phyloP scores from a whole-genome alignment of 2,888 invertebrate genomes.

The Cetonia aurata region DNA sequence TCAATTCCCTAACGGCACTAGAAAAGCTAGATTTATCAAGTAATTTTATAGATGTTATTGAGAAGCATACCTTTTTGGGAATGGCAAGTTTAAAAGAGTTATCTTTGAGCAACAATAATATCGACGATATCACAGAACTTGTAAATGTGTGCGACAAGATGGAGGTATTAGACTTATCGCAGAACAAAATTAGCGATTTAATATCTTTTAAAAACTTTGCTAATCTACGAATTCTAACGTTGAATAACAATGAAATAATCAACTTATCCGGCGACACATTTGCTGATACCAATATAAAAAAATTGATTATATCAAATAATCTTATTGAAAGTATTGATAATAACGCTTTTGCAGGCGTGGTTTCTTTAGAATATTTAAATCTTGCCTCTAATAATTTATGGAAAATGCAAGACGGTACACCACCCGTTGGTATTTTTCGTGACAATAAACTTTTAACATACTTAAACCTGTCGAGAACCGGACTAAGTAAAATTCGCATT shows the following conservation, averaged over 20 bases:
- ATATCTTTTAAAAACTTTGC: conserved; percentile 5
- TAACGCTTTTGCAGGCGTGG: not conserved
- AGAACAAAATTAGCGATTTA: conserved; percentile 5
- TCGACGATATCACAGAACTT: conserved; percentile 3
- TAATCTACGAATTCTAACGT: not conserved
- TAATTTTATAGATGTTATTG: not conserved
- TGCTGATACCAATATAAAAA: not conserved
- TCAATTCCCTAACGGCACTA: conserved; percentile 5
- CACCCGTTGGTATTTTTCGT: conserved; percentile 29
- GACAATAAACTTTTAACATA: conserved; percentile 15
- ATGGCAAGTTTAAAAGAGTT: not conserved
- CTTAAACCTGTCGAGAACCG: conserved; percentile 20
- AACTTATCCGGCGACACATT: not conserved
- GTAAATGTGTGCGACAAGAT: not conserved
- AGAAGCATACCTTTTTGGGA: conserved; percentile 4
- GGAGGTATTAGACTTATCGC: conserved; percentile 3
- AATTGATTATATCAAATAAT: not conserved
- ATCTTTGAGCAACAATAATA: not conserved
- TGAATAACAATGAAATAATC: conserved; percentile 1
- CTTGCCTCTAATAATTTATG: conserved; percentile 3
- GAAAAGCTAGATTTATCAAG: not conserved
- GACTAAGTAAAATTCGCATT: conserved; percentile 12
- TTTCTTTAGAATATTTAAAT: not conserved
- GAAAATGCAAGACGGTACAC: not conserved
- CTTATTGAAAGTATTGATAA: not conserved